Conservation (phyloP, 2,888 invertebrate genomes). For the Temnothorax unifasciatus region DNA sequence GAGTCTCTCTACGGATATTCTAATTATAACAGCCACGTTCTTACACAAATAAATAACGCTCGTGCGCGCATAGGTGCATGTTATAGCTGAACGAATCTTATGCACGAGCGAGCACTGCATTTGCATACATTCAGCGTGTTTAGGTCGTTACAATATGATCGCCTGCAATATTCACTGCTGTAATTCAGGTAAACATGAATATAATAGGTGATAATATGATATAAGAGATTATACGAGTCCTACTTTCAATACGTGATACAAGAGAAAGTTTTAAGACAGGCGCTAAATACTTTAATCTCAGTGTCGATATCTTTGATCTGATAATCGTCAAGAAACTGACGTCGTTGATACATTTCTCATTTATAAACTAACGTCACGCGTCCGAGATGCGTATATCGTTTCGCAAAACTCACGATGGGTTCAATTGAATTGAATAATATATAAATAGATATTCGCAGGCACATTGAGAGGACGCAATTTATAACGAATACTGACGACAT, state of each 20-base stretch:
- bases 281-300: slow-evolving; percentile 25
- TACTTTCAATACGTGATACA: slow-evolving; percentile 14
- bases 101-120: slow-evolving; percentile 36
- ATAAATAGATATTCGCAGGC: background rate
- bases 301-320: background rate
- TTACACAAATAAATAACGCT: slow-evolving; percentile 40
- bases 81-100: slow-evolving; percentile 23
- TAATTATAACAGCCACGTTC: slow-evolving; percentile 14
- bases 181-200: slow-evolving; percentile 25
- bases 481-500: slow-evolving; percentile 3
- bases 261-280: slow-evolving; percentile 36
- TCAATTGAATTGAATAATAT: slow-evolving; percentile 5
- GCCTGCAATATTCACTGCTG: background rate
- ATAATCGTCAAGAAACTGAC: background rate
- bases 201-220: slow-evolving; percentile 35
- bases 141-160: background rate
- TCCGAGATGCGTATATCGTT: background rate
- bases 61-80: slow-evolving; percentile 4
- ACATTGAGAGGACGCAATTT: background rate
- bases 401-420: background rate
- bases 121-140: slow-evolving; percentile 9
- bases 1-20: background rate
- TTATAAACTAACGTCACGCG: background rate
- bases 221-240: slow-evolving; percentile 32
- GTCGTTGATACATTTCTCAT: background rate